Percentiles rank a stretch among this genome's conserved stretches.
Evolutionary conservation across 2,797 vertebrate species (phyloP).

Genomic region (Microchirus variegatus): DNA sequence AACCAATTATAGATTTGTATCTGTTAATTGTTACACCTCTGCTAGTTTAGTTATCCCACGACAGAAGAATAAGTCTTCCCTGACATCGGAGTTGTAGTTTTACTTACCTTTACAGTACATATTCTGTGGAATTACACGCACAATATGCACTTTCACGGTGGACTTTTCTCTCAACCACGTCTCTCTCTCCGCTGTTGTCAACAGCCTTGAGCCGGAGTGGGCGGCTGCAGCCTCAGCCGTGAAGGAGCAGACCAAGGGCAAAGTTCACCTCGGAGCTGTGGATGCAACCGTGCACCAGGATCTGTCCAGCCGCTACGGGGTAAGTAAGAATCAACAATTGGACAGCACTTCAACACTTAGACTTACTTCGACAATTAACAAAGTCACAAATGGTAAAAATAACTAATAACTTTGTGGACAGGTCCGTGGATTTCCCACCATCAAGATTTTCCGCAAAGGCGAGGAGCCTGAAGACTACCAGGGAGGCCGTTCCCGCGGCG

Average conservation of each 20-base stretch:
- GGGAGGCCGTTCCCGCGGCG: slow-evolving; percentile 88
- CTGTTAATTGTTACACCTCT: too few species aligned
- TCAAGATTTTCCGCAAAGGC: slow-evolving; percentile 97
- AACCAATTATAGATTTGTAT: too few species aligned
- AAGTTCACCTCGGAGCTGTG: slow-evolving; percentile 91
- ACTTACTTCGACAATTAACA: too few species aligned
- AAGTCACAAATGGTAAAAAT: not conserved
- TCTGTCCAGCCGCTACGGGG: slow-evolving; percentile 89
- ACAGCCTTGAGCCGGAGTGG: slow-evolving; percentile 95
- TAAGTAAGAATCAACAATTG: slow-evolving; percentile 66
- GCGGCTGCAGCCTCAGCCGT: slow-evolving; percentile 91
- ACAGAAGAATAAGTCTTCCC: too few species aligned
- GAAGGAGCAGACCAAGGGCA: slow-evolving; percentile 93
- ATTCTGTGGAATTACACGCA: not conserved
- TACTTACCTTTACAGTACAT: too few species aligned
- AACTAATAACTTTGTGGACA: slow-evolving; percentile 46
- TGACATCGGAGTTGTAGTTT: too few species aligned
- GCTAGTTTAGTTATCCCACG: too few species aligned
- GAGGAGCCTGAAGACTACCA: slow-evolving; percentile 93
- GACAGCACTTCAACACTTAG: too few species aligned
- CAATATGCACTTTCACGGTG: not conserved
- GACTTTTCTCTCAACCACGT: not conserved
- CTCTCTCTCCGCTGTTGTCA: not conserved
- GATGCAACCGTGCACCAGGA: slow-evolving; percentile 92
- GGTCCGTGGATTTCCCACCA: slow-evolving; percentile 95